These are phyloP conservation scores for Chloroclysta siterata DNA, from an alignment of 2,888 invertebrate genomes.

Conservation along the genomic window DNA sequence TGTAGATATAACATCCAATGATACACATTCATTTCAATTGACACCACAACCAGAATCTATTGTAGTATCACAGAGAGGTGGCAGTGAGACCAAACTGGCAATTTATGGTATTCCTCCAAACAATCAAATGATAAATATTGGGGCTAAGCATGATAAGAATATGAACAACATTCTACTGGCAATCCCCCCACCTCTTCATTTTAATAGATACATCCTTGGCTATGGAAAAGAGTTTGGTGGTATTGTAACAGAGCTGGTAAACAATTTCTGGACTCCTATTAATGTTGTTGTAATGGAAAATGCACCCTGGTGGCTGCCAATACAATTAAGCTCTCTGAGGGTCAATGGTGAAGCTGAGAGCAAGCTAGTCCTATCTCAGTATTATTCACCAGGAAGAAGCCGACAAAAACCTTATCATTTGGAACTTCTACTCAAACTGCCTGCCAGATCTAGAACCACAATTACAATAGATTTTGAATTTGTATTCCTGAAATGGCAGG, in stretches of 20 bases:
- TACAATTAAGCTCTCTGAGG: constrained; percentile 95
- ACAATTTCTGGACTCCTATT: constrained; percentile 90
- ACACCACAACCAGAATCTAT: constrained; percentile 86
- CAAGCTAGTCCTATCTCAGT: constrained; percentile 83
- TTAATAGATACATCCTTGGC: constrained; percentile 93
- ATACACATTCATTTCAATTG: constrained; percentile 86
- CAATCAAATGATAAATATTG: constrained; percentile 88
- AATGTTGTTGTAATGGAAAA: constrained; percentile 94
- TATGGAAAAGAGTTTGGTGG: constrained; percentile 97
- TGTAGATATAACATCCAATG: constrained; percentile 90
- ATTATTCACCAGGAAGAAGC: constrained; percentile 91
- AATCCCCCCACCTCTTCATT: constrained; percentile 88
- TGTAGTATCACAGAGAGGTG: constrained; percentile 88
- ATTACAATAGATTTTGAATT: constrained; percentile 96
- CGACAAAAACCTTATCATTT: constrained; percentile 94
- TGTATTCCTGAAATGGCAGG: constrained; percentile 98
- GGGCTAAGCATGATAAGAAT: constrained; percentile 80
- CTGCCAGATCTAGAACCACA: constrained; percentile 91
- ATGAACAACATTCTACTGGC: constrained; percentile 79
- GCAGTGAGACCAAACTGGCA: constrained; percentile 87
- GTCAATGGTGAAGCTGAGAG: constrained; percentile 86
- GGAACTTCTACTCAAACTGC: constrained; percentile 92
- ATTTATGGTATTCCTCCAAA: constrained; percentile 87
- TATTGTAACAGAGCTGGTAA: constrained; percentile 93
- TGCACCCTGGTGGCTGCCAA: constrained; percentile 95